A percentile compares a stretch with the other conserved stretches of the same genome.
phyloP scores from a whole-genome alignment of 64 coral and sea anemone genomes.

The Pocillopora verrucosa region DNA sequence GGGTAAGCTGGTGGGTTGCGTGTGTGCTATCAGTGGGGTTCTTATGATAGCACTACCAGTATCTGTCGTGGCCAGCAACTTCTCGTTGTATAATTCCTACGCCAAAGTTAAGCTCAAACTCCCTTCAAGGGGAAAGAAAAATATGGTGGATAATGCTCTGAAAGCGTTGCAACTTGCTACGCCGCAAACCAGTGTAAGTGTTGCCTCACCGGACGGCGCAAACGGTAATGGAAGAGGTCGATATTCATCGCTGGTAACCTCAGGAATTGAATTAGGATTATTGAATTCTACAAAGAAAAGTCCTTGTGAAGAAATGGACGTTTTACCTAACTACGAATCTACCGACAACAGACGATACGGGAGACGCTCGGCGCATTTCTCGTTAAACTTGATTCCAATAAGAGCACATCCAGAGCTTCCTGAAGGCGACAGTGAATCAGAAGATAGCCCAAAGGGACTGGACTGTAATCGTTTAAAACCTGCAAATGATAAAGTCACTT shows the following conservation, averaged over 20 bases:
- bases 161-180: constrained; percentile 85
- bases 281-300: constrained; percentile 31
- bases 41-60: constrained; percentile 93
- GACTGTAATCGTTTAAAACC: neutral
- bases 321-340: constrained; percentile 31
- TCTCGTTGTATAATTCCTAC: constrained; percentile 89
- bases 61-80: constrained; percentile 94
- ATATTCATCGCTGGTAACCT: constrained; percentile 14
- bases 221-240: constrained; percentile 35
- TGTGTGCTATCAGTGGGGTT: constrained; percentile 83
- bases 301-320: constrained; percentile 1
- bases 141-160: constrained; percentile 77
- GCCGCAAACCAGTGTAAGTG: constrained; percentile 75
- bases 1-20: constrained; percentile 76
- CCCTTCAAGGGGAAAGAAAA: constrained; percentile 71
- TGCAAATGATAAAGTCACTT: neutral
- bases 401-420: constrained; percentile 64
- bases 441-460: constrained; percentile 37
- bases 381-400: constrained; percentile 48
- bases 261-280: constrained; percentile 20
- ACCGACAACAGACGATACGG: constrained; percentile 20
- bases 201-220: constrained; percentile 44
- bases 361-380: constrained; percentile 64
- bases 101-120: constrained; percentile 92
- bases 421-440: constrained; percentile 61